Base-by-base conservation (phyloP, 2,113 vertebrate species). In the Balaeniceps rex region DNA sequence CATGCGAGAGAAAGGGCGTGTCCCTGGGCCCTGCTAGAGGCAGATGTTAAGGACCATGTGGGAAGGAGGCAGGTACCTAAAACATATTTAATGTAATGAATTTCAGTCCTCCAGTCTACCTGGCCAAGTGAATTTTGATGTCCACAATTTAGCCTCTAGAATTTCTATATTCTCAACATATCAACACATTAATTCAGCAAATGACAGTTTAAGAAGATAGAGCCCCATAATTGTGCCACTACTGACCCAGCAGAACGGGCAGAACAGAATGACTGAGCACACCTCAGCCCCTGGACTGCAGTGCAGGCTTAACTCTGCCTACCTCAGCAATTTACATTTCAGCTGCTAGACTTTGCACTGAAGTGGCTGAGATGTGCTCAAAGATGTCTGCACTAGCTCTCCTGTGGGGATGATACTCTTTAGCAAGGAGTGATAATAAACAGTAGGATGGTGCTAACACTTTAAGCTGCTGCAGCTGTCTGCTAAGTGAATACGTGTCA, bases 391-490 rank as follows among this genome's bases (percentile, higher is more conserved):
- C 75, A 77, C 57, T 40, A 34, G 54, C 58, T 93, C 78, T 97
- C 91, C 95, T 79, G 78, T 64, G 87, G 87, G 87, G 74, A 93
- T 69, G 90, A 76, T 84, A 69, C 74, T 90, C 87, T 94, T 96
- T 90, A 96, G 93, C 82, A 88, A 72, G 71, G 87, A 96, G 94
- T 88, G 92, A 97, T 93, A 96, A 96, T 96, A 97, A 97, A 96
- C 93, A 96, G 93, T 96, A 93, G 96, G 96, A 96, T 2, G 76
- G 93, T 95, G 96, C 93, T 96, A 97, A 97, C 90, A 83, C 90
- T 96, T 95, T 90, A 93, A 95, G 93, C 96, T 93, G 87, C 84
- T 92, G 93, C 96, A 97, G 96, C 94, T 97, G 96, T 91, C 93
- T 95, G 96, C 82, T 97, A 96, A 97, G 88, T 88, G 93, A 96